These are phyloP conservation scores for Pachycephus smyrnensis DNA, from an alignment of 2,888 invertebrate species.

Conservation along the genomic window DNA sequence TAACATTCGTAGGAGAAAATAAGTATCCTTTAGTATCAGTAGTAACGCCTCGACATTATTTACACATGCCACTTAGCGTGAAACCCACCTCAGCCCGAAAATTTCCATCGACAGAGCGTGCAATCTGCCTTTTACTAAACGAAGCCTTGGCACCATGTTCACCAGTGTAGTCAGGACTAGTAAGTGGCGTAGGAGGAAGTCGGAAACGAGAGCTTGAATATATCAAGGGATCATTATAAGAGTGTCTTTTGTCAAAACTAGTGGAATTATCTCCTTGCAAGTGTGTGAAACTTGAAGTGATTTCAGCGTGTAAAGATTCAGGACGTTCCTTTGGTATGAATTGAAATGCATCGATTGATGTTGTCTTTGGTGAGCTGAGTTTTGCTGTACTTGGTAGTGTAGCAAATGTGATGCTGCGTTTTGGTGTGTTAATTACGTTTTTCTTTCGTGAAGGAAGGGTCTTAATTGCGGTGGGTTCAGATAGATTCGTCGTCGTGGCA, in stretches of 20 bases:
- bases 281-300: background rate
- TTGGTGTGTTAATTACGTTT: slow-evolving; percentile 39
- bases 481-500: slow-evolving; percentile 36
- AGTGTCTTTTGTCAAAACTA: slow-evolving; percentile 32
- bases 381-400: slow-evolving; percentile 40
- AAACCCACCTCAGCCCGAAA: slow-evolving; percentile 62
- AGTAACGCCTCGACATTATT: background rate
- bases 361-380: slow-evolving; percentile 29
- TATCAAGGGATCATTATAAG: slow-evolving; percentile 26
- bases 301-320: slow-evolving; percentile 35
- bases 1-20: background rate
- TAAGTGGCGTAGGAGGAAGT: slow-evolving; percentile 62
- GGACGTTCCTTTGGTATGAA: slow-evolving; percentile 33
- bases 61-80: slow-evolving; percentile 44
- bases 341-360: slow-evolving; percentile 22
- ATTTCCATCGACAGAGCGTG: slow-evolving; percentile 63
- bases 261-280: slow-evolving; percentile 13
- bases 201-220: slow-evolving; percentile 47
- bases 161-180: slow-evolving; percentile 50
- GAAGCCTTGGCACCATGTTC: slow-evolving; percentile 47
- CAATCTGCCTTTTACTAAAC: slow-evolving; percentile 62
- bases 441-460: slow-evolving; percentile 49
- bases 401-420: slow-evolving; percentile 56
- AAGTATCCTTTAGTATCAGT: background rate
- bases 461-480: slow-evolving; percentile 41